Conservation (phyloP, 2,888 invertebrate genomes). For the Erebia ligea region DNA sequence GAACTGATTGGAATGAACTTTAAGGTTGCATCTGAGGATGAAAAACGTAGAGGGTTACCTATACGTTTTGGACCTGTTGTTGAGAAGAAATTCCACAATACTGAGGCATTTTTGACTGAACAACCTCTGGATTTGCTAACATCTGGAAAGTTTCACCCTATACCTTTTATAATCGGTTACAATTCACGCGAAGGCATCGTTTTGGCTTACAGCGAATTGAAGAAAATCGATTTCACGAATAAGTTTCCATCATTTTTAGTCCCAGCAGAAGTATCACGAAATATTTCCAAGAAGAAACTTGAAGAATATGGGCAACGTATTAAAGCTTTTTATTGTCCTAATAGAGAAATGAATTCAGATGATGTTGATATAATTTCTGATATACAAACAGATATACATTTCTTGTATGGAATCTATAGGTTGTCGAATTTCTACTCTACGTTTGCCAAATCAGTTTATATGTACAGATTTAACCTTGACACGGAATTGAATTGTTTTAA, state of each 20-base stretch:
- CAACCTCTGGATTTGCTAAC: slow-evolving; percentile 47
- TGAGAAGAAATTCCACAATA: slow-evolving; percentile 50
- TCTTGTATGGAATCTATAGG: slow-evolving; percentile 46
- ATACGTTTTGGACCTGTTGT: slow-evolving; percentile 54
- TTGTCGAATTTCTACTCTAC: slow-evolving; percentile 43
- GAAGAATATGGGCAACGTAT: slow-evolving; percentile 46
- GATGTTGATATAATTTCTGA: slow-evolving; percentile 40
- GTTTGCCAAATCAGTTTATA: slow-evolving; percentile 38
- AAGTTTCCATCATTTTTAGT: slow-evolving; percentile 46
- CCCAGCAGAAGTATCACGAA: slow-evolving; percentile 49
- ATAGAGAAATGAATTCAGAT: slow-evolving; percentile 43
- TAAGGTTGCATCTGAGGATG: slow-evolving; percentile 47
- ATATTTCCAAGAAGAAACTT: slow-evolving; percentile 37
- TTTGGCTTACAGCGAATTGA: slow-evolving; percentile 38
- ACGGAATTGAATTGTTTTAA: slow-evolving; percentile 49
- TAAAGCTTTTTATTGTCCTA: slow-evolving; percentile 44
- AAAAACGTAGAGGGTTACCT: slow-evolving; percentile 48
- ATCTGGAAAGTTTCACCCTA: slow-evolving; percentile 44
- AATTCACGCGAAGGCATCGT: slow-evolving; percentile 52
- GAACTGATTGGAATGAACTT: slow-evolving; percentile 47
- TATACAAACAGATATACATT: slow-evolving; percentile 45
- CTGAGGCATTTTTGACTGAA: slow-evolving; percentile 50
- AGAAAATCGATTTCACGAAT: slow-evolving; percentile 47
- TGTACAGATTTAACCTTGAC: slow-evolving; percentile 48
- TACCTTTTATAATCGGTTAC: slow-evolving; percentile 54